phyloP scores from a whole-genome alignment of 2,888 invertebrate species.

The Cantharis lateralis region DNA sequence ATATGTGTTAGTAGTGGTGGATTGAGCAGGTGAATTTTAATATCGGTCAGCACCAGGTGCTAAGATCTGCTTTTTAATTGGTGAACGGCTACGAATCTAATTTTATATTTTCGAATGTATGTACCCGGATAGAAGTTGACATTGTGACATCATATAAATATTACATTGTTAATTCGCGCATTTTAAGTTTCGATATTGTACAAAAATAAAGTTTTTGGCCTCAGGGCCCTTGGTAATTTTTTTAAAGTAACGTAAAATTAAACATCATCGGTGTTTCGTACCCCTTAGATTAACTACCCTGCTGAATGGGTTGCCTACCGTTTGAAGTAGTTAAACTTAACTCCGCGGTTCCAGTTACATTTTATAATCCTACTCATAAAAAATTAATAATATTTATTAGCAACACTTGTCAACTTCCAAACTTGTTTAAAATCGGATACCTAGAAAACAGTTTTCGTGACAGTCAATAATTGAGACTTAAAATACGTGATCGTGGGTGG shows the following conservation, averaged over 20 bases:
- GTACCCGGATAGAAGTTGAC: not conserved
- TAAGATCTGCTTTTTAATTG: constrained; percentile 13
- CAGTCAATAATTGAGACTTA: not conserved
- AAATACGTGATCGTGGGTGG: not conserved
- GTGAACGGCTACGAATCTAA: constrained; percentile 11
- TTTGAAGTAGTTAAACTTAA: not conserved
- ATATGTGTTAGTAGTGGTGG: constrained; percentile 13
- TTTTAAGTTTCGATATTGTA: not conserved
- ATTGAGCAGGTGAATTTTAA: constrained; percentile 27
- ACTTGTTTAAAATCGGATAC: not conserved
- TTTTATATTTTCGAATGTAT: constrained; percentile 4
- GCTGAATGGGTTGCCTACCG: not conserved
- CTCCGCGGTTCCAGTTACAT: not conserved
- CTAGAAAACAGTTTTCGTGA: not conserved
- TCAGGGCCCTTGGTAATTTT: no score
- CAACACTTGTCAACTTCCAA: not conserved
- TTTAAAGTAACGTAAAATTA: no score
- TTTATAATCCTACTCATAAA: not conserved
- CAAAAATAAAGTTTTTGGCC: no score
- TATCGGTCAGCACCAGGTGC: constrained; percentile 28
- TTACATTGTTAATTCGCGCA: not conserved
- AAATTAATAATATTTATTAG: not conserved
- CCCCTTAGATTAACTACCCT: not conserved
- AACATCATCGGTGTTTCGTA: not conserved
- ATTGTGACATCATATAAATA: not conserved